These are phyloP conservation scores for Rhagoletis pomonella DNA, from an alignment of 1,140 invertebrate species.

Conservation along the genomic window DNA sequence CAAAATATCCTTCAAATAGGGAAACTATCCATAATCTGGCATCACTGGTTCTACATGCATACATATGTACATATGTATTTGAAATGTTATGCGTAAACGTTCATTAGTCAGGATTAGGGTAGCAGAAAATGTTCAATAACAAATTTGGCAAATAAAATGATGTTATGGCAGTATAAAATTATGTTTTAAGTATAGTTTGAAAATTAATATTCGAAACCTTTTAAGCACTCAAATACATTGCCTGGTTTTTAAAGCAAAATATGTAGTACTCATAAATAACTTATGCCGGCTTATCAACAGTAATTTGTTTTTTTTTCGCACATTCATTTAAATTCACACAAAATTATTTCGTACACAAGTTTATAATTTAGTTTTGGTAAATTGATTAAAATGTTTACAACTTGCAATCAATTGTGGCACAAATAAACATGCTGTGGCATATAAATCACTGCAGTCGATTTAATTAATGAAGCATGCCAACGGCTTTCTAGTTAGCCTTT, in stretches of 20 bases:
- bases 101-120: slow-evolving; percentile 1
- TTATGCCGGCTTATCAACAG: not conserved
- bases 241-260: too few relatives aligned
- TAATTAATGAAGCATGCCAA: slow-evolving; percentile 25
- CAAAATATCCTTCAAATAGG: too few relatives aligned
- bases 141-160: too few relatives aligned
- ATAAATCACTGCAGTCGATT: slow-evolving; percentile 40
- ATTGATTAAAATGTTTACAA: slow-evolving; percentile 30
- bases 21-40: too few relatives aligned
- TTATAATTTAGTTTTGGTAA: not conserved
- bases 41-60: too few relatives aligned
- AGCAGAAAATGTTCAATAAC: not conserved
- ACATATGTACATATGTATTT: too few relatives aligned
- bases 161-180: too few relatives aligned
- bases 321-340: not conserved
- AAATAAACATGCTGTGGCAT: slow-evolving; percentile 25
- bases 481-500: not conserved
- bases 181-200: too few relatives aligned
- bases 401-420: slow-evolving; percentile 23
- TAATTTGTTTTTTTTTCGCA: not conserved
- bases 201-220: too few relatives aligned
- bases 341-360: not conserved
- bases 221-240: too few relatives aligned
- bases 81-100: not conserved
- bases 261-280: not conserved